Evolutionary conservation across 2,888 invertebrate species (phyloP).

Genomic region (Oscheius myriophilus): DNA sequence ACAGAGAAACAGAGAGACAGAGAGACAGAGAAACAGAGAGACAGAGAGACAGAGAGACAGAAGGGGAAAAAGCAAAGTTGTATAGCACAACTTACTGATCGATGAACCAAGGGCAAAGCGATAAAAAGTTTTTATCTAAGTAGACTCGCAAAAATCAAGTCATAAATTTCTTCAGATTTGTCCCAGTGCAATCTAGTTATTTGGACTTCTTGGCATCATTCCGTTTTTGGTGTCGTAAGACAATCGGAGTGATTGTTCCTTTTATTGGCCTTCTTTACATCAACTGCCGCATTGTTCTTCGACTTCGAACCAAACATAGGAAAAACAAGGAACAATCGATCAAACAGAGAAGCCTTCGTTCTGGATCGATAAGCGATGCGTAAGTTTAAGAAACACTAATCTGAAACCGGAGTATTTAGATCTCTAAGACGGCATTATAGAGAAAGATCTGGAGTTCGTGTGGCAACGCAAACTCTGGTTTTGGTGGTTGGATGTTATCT

Average conservation of each 20-base stretch:
- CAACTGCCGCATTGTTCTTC: slow-evolving; percentile 51
- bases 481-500: slow-evolving; percentile 60
- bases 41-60: too few relatives aligned
- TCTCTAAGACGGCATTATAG: slow-evolving; percentile 39
- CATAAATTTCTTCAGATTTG: slow-evolving; percentile 19
- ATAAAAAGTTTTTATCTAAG: not conserved
- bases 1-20: too few relatives aligned
- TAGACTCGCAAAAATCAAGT: not conserved
- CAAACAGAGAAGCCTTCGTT: slow-evolving; percentile 22
- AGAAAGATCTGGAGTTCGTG: slow-evolving; percentile 60
- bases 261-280: slow-evolving; percentile 58
- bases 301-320: slow-evolving; percentile 37
- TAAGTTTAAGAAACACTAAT: slow-evolving; percentile 4
- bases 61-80: too few relatives aligned
- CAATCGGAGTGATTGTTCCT: slow-evolving; percentile 54
- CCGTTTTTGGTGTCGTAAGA: slow-evolving; percentile 30
- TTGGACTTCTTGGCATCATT: slow-evolving; percentile 20
- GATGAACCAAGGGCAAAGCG: too few relatives aligned
- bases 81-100: too few relatives aligned
- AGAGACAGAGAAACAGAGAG: too few relatives aligned
- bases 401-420: slow-evolving; percentile 15
- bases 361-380: slow-evolving; percentile 20
- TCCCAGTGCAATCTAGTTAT: slow-evolving; percentile 23
- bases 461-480: slow-evolving; percentile 60
- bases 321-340: slow-evolving; percentile 33